These are phyloP conservation scores for Cetonia aurata DNA, from an alignment of 2,888 invertebrate genomes.

Conservation along the genomic window DNA sequence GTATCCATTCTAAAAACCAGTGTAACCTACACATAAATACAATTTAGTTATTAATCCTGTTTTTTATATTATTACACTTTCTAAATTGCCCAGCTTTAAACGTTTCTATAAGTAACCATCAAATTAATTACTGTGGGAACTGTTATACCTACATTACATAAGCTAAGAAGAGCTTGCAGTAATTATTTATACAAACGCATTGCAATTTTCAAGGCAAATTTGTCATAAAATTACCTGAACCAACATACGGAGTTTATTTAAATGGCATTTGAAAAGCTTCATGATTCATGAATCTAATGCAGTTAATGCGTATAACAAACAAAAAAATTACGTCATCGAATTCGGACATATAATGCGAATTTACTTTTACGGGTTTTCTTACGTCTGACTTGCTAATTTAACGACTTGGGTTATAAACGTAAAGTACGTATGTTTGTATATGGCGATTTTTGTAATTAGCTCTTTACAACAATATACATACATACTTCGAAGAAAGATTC, in stretches of 20 bases:
- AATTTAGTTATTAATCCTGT: too few species aligned
- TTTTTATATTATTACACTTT: too few species aligned
- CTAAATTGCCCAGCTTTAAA: too few species aligned
- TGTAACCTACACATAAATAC: too few species aligned
- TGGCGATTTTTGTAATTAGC: background rate
- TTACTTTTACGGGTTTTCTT: constrained; percentile 17
- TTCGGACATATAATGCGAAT: constrained; percentile 6
- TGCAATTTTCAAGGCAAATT: too few species aligned
- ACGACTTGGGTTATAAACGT: background rate
- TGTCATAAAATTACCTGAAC: background rate
- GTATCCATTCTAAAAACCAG: too few species aligned
- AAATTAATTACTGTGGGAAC: too few species aligned
- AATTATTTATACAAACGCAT: too few species aligned
- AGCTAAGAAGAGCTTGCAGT: too few species aligned
- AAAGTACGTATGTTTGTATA: constrained; percentile 3
- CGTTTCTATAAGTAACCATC: too few species aligned
- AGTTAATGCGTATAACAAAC: constrained; percentile 12
- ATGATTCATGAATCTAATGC: constrained; percentile 7
- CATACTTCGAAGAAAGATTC: constrained; percentile 11
- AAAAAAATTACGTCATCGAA: constrained; percentile 5
- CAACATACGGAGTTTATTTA: constrained; percentile 10
- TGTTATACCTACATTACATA: too few species aligned
- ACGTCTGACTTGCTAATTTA: constrained; percentile 28
- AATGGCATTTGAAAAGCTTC: background rate
- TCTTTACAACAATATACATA: background rate